Evolutionary conservation across 2,113 vertebrate genomes (phyloP), one percentile per base, ranked within the genome.

Genomic region (Callionymus lyra): DNA sequence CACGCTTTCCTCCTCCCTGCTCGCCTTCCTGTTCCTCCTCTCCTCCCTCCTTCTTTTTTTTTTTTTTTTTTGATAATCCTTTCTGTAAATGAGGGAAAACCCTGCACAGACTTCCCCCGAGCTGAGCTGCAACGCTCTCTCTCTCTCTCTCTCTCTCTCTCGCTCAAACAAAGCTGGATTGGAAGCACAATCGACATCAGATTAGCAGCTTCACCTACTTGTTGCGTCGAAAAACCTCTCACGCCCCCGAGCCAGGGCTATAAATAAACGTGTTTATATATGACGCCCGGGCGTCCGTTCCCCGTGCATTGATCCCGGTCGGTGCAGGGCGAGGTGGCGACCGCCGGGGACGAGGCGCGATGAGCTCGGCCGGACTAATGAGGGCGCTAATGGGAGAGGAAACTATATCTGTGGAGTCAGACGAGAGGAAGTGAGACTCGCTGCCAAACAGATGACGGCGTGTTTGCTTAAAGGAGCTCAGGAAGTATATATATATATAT

Each of bases 201-300:
- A 82, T 83, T 80, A 84, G 76, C 62, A 35, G 34, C 70, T n/a
- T 75, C 79, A 76, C 76, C 72, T 70, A 76, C 70, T 72, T 77
- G 66, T 54, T 46, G 64, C 40, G 36, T 17, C 12, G 41, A 57
- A n/a, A n/a, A n/a, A 51, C 65, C 58, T 53, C 66, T 55, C 60
- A 50, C 63, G 13, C 46, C 53, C 45, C 54, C 61, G 2, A 50
- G 27, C 4, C n/a, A n/a, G 2, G 47, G 56, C 59, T 76, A 80
- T 76, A 74, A 83, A 83, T 81, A 80, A 63, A 2, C 55, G 12
- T 63, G 34, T 44, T n/a, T n/a, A n/a, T n/a, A n/a, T n/a, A n/a
- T n/a, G n/a, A n/a, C n/a, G n/a, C n/a, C n/a, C n/a, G n/a, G n/a
- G n/a, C n/a, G 47, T 64, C 71, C 10, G 32, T 42, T 39, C 21